Conservation (phyloP, 2,888 invertebrate species). For the Bellardia bayeri region DNA sequence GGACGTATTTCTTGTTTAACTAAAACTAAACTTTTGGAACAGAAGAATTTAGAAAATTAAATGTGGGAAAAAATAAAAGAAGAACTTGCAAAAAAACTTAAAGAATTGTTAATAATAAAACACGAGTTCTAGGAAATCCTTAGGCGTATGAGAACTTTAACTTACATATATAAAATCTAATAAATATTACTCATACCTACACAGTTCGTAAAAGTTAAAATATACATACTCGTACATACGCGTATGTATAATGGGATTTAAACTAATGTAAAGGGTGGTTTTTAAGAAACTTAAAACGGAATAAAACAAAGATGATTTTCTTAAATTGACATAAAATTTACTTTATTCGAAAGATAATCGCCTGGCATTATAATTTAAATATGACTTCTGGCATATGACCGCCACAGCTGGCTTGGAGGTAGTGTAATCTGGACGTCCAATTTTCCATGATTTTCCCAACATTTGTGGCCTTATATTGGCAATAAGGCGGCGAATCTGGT, state of each 20-base stretch:
- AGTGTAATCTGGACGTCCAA: no score
- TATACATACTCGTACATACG: neutral
- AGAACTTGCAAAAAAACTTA: constrained; percentile 6
- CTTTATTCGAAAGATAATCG: no score
- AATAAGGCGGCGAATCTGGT: no score
- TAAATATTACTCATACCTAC: constrained; percentile 10
- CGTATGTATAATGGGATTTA: neutral
- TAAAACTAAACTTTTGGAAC: constrained; percentile 13
- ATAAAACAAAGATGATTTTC: no score
- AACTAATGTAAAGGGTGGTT: no score
- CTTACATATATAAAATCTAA: neutral
- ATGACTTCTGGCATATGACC: no score
- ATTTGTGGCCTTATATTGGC: no score
- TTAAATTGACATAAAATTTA: no score
- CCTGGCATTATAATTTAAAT: no score
- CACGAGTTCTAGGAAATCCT: neutral
- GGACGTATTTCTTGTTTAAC: constrained; percentile 16
- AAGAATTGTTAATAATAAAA: neutral
- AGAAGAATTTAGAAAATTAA: constrained; percentile 12
- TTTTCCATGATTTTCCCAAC: no score
- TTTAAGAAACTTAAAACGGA: no score
- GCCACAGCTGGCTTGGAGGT: no score
- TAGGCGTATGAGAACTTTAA: constrained; percentile 10
- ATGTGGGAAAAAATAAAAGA: neutral
- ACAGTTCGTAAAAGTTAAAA: neutral